phyloP scores from a whole-genome alignment of 2,797 vertebrate genomes.

The Cirrhinus mrigala region DNA sequence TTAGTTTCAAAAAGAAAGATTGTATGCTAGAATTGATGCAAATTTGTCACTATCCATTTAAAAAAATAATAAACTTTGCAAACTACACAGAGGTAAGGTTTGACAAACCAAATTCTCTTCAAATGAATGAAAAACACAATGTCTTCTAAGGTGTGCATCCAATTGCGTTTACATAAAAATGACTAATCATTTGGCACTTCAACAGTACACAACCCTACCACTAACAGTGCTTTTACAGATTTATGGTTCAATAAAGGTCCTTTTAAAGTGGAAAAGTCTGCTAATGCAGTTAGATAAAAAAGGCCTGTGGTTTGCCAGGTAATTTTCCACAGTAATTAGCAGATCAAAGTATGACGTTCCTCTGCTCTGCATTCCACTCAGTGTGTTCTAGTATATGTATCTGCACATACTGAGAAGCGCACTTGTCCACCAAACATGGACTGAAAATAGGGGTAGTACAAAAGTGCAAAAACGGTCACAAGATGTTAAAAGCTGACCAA shows the following conservation, averaged over 20 bases:
- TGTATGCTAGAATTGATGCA: neutral
- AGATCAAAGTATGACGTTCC: conserved; percentile 73
- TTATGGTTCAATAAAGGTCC: conserved; percentile 29
- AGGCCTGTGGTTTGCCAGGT: conserved; percentile 60
- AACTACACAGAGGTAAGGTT: neutral
- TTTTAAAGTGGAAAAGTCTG: conserved; percentile 40
- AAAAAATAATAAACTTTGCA: neutral
- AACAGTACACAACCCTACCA: neutral
- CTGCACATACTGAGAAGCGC: neutral
- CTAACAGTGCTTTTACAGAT: conserved; percentile 16
- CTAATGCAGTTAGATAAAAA: conserved; percentile 63
- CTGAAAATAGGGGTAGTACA: neutral
- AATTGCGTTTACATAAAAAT: neutral
- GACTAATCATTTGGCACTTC: conserved; percentile 26
- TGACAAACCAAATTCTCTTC: neutral
- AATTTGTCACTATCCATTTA: neutral
- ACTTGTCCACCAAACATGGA: neutral
- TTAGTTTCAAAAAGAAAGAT: conserved; percentile 13
- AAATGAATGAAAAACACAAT: neutral
- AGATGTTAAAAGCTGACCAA: neutral
- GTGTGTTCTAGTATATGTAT: neutral
- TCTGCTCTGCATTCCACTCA: conserved; percentile 58
- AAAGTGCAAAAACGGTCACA: conserved; percentile 18
- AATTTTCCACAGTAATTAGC: conserved; percentile 73
- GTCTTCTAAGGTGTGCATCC: conserved; percentile 4